Evolutionary conservation across 2,888 invertebrate genomes (phyloP).

Genomic region (Apeira syringaria): DNA sequence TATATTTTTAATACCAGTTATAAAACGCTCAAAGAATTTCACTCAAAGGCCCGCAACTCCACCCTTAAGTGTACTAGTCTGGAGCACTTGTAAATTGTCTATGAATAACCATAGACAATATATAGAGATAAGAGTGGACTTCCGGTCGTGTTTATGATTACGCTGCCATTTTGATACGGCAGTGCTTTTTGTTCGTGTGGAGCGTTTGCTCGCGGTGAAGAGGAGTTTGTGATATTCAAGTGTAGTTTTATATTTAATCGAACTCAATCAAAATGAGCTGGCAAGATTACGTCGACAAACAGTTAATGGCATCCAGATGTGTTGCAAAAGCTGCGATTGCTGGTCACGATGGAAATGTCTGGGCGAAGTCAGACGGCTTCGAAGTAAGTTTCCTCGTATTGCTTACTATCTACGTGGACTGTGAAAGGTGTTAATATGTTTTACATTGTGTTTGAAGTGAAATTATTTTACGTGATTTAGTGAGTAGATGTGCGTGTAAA

Average conservation of each 20-base stretch:
- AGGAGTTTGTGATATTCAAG: slow-evolving; percentile 77
- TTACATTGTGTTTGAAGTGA: slow-evolving; percentile 41
- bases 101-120: slow-evolving; percentile 16
- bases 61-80: too few species aligned
- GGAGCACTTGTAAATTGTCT: slow-evolving; percentile 16
- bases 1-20: too few species aligned
- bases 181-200: slow-evolving; percentile 84
- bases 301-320: slow-evolving; percentile 97
- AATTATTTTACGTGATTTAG: slow-evolving; percentile 39
- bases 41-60: too few species aligned
- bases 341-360: slow-evolving; percentile 97
- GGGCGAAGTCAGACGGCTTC: slow-evolving; percentile 97
- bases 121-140: slow-evolving; percentile 31
- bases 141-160: slow-evolving; percentile 72
- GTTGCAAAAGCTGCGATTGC: slow-evolving; percentile 97
- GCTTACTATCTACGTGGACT: slow-evolving; percentile 53
- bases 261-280: slow-evolving; percentile 93
- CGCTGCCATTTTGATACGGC: slow-evolving; percentile 82
- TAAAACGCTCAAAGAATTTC: too few species aligned
- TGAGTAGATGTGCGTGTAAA: slow-evolving; percentile 37
- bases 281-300: slow-evolving; percentile 99
- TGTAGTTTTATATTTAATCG: slow-evolving; percentile 81
- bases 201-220: slow-evolving; percentile 81
- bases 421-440: slow-evolving; percentile 43
- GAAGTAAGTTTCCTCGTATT: slow-evolving; percentile 89